A percentile compares a stretch with the other conserved stretches of the same genome.
phyloP scores from a whole-genome alignment of 2,113 vertebrate genomes.

The Morone chrysops region DNA sequence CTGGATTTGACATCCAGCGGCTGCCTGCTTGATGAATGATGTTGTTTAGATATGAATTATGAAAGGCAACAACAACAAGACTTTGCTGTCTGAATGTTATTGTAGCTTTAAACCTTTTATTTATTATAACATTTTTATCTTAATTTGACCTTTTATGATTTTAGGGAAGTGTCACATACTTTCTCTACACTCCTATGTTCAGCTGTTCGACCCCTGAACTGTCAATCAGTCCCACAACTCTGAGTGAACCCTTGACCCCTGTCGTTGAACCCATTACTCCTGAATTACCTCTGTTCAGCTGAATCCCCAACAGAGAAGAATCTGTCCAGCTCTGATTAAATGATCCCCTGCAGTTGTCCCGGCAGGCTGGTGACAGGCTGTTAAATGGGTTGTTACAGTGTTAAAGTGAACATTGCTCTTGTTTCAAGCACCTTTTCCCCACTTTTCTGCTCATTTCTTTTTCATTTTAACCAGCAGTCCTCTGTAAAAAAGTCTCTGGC shows the following conservation, averaged over 20 bases:
- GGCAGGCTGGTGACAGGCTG: neutral
- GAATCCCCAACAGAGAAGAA: constrained; percentile 32
- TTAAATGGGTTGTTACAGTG: constrained; percentile 10
- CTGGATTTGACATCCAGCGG: too few species aligned
- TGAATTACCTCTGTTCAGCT: constrained; percentile 17
- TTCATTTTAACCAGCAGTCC: neutral
- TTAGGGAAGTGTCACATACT: neutral
- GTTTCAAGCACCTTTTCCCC: constrained; percentile 1
- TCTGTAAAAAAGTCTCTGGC: neutral
- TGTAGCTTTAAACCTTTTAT: neutral
- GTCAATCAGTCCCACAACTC: constrained; percentile 14
- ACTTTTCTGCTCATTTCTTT: neutral
- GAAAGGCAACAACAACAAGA: neutral
- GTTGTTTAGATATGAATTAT: neutral
- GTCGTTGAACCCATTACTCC: constrained; percentile 19
- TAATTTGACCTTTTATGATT: neutral
- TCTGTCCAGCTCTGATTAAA: constrained; percentile 8
- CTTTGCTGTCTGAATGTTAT: neutral
- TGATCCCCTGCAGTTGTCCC: constrained; percentile 23
- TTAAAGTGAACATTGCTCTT: neutral
- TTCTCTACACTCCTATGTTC: neutral
- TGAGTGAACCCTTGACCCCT: constrained; percentile 5
- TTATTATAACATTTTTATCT: neutral
- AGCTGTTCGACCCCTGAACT: constrained; percentile 1
- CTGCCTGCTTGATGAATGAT: neutral